Conservation (phyloP, 2,113 vertebrate species). For the Poeciliopsis turrubarensis region DNA sequence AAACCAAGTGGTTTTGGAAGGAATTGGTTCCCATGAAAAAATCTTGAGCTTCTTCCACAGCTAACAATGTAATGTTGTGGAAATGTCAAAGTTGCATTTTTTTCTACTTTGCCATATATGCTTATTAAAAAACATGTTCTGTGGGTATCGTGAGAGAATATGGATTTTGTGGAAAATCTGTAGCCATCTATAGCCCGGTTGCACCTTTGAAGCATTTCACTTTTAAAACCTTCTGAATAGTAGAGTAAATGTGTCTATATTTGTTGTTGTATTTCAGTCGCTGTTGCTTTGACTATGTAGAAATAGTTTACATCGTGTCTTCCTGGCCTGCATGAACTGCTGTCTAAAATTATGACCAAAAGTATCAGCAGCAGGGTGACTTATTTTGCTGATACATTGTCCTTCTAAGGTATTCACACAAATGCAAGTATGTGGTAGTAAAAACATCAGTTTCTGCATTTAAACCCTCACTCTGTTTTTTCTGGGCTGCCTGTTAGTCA, state of each 20-base stretch:
- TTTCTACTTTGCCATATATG: background rate
- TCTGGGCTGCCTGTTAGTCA: slow-evolving; percentile 38
- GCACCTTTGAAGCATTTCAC: background rate
- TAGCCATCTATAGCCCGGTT: too few species aligned
- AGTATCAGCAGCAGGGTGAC: background rate
- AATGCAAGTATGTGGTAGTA: background rate
- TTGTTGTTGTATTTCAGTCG: background rate
- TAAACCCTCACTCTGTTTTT: slow-evolving; percentile 45
- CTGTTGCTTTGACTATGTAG: background rate
- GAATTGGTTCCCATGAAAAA: slow-evolving; percentile 68
- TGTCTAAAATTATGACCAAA: background rate
- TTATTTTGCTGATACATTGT: background rate
- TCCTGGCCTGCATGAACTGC: background rate
- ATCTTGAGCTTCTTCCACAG: slow-evolving; percentile 48
- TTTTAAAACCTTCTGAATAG: background rate
- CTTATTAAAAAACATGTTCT: background rate
- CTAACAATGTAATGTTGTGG: slow-evolving; percentile 60
- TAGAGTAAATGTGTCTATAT: background rate
- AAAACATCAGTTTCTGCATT: slow-evolving; percentile 59
- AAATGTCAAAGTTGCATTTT: background rate
- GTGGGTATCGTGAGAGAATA: background rate
- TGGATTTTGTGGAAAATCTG: background rate
- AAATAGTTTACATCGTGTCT: background rate
- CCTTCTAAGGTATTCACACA: background rate
- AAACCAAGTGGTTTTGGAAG: slow-evolving; percentile 43